A percentile compares a stretch with the other conserved stretches of the same genome.
phyloP scores from a whole-genome alignment of 2,797 vertebrate genomes.

The Toxotes lorentzi region DNA sequence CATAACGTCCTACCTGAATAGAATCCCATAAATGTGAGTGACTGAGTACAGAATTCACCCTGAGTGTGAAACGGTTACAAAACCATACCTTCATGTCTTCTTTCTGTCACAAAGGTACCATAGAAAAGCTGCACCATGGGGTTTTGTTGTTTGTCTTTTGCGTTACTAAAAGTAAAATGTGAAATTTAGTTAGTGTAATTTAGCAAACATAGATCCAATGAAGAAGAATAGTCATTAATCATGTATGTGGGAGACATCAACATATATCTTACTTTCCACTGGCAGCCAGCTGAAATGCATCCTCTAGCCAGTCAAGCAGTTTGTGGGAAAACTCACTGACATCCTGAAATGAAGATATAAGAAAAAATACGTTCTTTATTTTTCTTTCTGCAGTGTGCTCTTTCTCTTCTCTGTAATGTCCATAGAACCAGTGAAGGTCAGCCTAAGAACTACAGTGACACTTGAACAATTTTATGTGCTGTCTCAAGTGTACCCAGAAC shows the following conservation, averaged over 20 bases:
- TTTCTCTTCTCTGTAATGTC: background rate
- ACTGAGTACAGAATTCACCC: background rate
- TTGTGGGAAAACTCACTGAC: slow-evolving; percentile 99
- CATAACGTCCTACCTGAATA: slow-evolving; percentile 89
- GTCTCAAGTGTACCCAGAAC: too few relatives aligned
- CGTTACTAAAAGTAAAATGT: slow-evolving; percentile 76
- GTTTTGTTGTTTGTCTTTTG: slow-evolving; percentile 91
- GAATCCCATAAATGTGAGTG: slow-evolving; percentile 17
- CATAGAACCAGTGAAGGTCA: background rate
- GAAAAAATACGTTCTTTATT: background rate
- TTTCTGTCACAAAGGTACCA: slow-evolving; percentile 94
- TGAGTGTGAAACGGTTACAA: background rate
- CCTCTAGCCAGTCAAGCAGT: slow-evolving; percentile 97
- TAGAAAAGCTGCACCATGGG: slow-evolving; percentile 99
- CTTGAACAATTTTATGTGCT: background rate
- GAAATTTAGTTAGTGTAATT: background rate
- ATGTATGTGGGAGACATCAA: background rate
- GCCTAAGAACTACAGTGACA: background rate
- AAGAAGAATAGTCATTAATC: background rate
- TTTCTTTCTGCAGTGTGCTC: background rate
- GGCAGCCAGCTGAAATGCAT: slow-evolving; percentile 93
- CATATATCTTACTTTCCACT: slow-evolving; percentile 88
- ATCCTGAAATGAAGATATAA: slow-evolving; percentile 86
- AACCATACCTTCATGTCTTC: slow-evolving; percentile 90
- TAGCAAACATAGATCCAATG: background rate